Base-by-base conservation (phyloP, 2,888 invertebrate species). In the Petrolisthes cinctipes region DNA sequence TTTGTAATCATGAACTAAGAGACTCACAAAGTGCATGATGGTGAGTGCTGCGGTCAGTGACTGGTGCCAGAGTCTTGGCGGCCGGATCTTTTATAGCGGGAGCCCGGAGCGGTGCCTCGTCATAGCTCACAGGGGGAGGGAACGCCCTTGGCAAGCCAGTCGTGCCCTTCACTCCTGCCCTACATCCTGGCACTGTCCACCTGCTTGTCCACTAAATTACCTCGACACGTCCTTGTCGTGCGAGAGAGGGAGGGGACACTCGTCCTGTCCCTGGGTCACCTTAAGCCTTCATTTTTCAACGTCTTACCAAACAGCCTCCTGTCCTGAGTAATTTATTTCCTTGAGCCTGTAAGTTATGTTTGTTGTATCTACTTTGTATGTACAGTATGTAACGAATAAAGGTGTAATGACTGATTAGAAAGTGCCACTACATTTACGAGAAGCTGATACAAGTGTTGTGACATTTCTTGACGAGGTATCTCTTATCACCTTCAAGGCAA, bases 81-180 rank as follows among this genome's bases (percentile, higher is more conserved):
- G 66, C 56, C 84, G 76, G 79, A 84, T 84, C 84, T 84, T 84
- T 84, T 84, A 84, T 84, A 84, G 84, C 68, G 79, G 20, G 81
- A 79, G 79, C 84, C 78, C 79, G 84, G 79, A 84, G 84, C 84
- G 84, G 78, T 79, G 84, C 84, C 84, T 84, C 66, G 84, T 84
- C 84, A 84, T 54, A 78, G 54, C 84, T 79, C 84, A 76, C 83
- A 85, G 54, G 79, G 85, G 86, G 75, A 61, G 75, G 86, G 86
- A 86, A 86, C 81, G 86, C 86, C 86, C 86, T 86, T 86, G 86
- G 86, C 86, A 86, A 80, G 57, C 81, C 71, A 66, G 56, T 84
- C 84, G 20, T 79, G 75, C 86, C 86, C 86, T 86, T 86, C 86
- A 86, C 86, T 82, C 86, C 86, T 86, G 86, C 86, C 86, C 86